Evolutionary conservation across 2,113 vertebrate species (phyloP), one percentile per base, ranked within the genome.

Genomic region (Hystrix brachyura): DNA sequence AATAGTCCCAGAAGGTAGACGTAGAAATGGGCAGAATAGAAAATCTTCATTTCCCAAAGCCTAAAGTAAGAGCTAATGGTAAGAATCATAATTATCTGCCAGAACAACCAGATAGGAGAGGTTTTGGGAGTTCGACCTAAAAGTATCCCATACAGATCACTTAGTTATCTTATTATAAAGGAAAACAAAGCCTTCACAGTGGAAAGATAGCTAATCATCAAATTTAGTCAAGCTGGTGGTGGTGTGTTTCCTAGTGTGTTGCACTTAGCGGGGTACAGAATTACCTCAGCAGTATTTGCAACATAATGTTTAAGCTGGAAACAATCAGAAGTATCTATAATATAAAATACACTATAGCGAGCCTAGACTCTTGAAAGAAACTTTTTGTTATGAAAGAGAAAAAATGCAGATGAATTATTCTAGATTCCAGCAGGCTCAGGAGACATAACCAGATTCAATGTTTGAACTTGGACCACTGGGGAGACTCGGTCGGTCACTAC

Each of bases 31-130:
- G 27, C 62, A 27, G 43, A 76, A 71, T 87, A 69, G 74, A 87
- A 84, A 91, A 65, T 57, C n/a, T 62, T 51, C 43, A 25, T 94
- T 94, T 79, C 57, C 7, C 57, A 88, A 93, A 95, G 57, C 25
- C 11, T 57, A 84, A 0, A 57, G 8, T 38, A 78, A 59, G 19
- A 48, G 53, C 1, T 25, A 46, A 83, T 80, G 71, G 25, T 53
- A 55, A 81, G 29, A 91, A 43, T 67, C 18, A 80, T 81, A 32
- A 43, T 17, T 64, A 38, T 88, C 88, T 91, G 51, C 48, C 38
- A 57, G 79, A 95, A 80, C 46, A 5, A 80, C 27, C 32, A 2
- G 0, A 2, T 59, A 32, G 81, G 23, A 69, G 74, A 2, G 46
- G 21, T 48, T 60, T 46, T 76, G 7, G 15, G 4, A 80, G 34